Conservation (phyloP, 2,113 vertebrate species). For the Sturnira hondurensis region DNA sequence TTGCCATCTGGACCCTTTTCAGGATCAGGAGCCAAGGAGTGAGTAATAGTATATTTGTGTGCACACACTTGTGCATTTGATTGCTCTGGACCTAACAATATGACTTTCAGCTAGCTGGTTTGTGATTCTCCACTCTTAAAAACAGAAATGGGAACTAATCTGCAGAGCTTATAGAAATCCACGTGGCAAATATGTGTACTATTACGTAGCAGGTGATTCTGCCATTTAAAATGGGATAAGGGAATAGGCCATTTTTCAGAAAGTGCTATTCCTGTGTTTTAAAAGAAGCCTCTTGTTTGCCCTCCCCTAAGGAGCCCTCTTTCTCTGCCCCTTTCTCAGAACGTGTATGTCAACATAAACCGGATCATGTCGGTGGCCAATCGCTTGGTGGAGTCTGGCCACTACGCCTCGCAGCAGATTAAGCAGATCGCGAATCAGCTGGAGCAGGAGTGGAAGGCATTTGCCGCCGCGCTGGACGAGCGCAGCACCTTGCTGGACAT, state of each 20-base stretch:
- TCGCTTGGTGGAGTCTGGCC: constrained; percentile 94
- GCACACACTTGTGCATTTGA: neutral
- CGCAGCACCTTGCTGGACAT: constrained; percentile 95
- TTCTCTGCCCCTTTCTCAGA: constrained; percentile 78
- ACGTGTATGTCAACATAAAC: constrained; percentile 99
- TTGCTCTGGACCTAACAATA: neutral
- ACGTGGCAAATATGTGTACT: neutral
- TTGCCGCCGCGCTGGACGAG: constrained; percentile 96
- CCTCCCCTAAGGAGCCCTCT: neutral
- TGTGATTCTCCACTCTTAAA: neutral
- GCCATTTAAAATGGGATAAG: neutral
- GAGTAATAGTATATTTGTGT: neutral
- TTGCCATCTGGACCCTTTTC: constrained; percentile 5
- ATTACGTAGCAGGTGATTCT: neutral
- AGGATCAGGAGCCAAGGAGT: neutral
- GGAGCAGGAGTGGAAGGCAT: constrained; percentile 98
- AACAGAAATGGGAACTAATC: neutral
- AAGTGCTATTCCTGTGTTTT: neutral
- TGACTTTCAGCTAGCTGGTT: neutral
- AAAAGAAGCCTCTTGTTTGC: neutral
- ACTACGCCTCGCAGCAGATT: constrained; percentile 97
- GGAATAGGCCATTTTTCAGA: neutral
- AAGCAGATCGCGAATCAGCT: constrained; percentile 96
- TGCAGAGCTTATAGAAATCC: neutral
- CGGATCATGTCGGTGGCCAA: constrained; percentile 97